Evolutionary conservation across 2,113 vertebrate genomes (phyloP), one percentile per base, ranked within the genome.

Genomic region (Microtus ochrogaster): DNA sequence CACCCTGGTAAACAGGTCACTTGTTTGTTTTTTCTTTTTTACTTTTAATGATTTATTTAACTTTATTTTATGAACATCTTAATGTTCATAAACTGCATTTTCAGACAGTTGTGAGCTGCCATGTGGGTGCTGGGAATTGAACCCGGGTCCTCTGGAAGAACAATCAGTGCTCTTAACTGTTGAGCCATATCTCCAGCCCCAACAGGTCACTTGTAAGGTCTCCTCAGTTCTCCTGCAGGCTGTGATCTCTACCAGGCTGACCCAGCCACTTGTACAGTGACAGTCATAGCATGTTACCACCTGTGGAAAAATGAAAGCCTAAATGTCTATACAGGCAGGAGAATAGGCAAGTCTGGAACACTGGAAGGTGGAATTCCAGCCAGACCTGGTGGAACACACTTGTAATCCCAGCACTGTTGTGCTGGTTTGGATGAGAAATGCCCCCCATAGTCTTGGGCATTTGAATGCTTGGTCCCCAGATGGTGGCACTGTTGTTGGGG

Each of bases 221-320:
- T 88, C 52, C 22, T 61, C 7, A 0, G 33, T 16, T 39, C 5
- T 11, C 66, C 66, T 7, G 12, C 28, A n/a, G 26, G 21, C 4
- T 30, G 4, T 5, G 70, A 14, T 3, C 55, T 44, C 11, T 39
- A n/a, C 84, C 7, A 52, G 33, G 22, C 11, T 12, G 41, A 44
- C 1, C 33, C 0, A 1, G 44, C 7, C 21, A 17, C 2, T 0
- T 1, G 14, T 36, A 7, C 52, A 47, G 19, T 17, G 11, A 41
- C 12, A 22, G 0, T 70, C 21, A 16, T 19, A 4, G n/a, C 2
- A 8, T 5, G 66, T n/a, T 65, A 21, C 22, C 28, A 76, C 36
- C 30, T 41, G 0, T 13, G 70, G 41, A n/a, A 82, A 81, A 58
- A 11, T 7, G 26, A 44, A 92, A 92, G 52, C 26, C 19, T 5